phyloP scores from a whole-genome alignment of 1,140 invertebrate genomes.

The Platyscapa corneri region DNA sequence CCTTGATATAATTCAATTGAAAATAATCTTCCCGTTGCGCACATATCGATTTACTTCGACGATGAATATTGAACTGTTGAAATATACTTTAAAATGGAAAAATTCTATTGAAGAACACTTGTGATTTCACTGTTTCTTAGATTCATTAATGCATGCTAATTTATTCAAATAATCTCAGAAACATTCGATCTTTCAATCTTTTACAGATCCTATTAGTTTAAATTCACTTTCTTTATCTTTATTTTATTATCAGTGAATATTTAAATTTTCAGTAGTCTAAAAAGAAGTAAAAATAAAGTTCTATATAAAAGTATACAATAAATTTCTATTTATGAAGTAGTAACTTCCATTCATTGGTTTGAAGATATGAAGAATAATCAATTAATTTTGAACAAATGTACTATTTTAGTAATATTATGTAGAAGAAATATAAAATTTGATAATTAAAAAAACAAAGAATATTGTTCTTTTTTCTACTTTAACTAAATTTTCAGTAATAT shows the following conservation, averaged over 20 bases:
- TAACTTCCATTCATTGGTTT: too few species aligned
- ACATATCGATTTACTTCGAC: conserved; percentile 24
- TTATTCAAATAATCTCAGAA: not conserved
- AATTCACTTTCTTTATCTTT: not conserved
- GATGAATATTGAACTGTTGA: not conserved
- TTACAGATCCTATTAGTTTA: not conserved
- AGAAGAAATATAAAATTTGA: too few species aligned
- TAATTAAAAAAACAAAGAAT: too few species aligned
- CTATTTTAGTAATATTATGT: too few species aligned
- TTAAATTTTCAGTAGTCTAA: too few species aligned
- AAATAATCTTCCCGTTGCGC: not conserved
- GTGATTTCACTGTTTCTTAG: not conserved
- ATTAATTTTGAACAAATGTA: too few species aligned
- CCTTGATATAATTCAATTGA: not conserved
- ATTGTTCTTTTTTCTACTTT: too few species aligned
- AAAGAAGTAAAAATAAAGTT: too few species aligned
- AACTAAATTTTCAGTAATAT: too few species aligned
- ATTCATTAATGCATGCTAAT: not conserved
- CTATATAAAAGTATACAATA: too few species aligned
- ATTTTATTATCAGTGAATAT: not conserved
- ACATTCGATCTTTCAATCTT: not conserved
- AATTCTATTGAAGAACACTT: not conserved
- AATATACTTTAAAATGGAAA: not conserved
- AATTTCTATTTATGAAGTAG: too few species aligned
- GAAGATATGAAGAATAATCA: too few species aligned